Percentiles rank a stretch among this genome's conserved stretches.
These are phyloP conservation scores for Pomacea maculata DNA, from an alignment of 1,140 invertebrate species.

Conservation along the genomic window DNA sequence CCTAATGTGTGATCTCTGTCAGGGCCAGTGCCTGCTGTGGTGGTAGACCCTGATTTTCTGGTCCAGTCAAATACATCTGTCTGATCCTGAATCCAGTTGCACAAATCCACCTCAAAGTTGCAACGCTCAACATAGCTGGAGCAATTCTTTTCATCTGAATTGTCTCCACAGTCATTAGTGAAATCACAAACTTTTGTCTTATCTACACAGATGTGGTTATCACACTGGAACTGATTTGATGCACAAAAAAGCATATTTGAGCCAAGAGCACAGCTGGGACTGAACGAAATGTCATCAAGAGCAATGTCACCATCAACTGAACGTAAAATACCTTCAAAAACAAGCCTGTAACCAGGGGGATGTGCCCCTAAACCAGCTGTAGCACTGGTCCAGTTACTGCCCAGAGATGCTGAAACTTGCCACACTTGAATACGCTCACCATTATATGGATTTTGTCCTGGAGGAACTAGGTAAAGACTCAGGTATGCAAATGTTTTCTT, in stretches of 20 bases:
- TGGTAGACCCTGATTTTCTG: slow-evolving; percentile 68
- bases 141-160: slow-evolving; percentile 58
- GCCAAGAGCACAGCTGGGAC: slow-evolving; percentile 58
- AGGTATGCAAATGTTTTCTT: slow-evolving; percentile 33
- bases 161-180: slow-evolving; percentile 63
- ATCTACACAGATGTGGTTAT: slow-evolving; percentile 51
- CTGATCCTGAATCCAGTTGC: slow-evolving; percentile 50
- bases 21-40: slow-evolving; percentile 73
- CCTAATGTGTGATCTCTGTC: slow-evolving; percentile 75
- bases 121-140: slow-evolving; percentile 57
- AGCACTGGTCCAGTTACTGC: slow-evolving; percentile 42
- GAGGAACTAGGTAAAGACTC: slow-evolving; percentile 26
- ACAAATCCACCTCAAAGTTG: slow-evolving; percentile 56
- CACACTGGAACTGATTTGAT: slow-evolving; percentile 53
- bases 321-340: slow-evolving; percentile 62
- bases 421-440: slow-evolving; percentile 44
- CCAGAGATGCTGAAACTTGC: slow-evolving; percentile 33
- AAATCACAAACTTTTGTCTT: slow-evolving; percentile 51
- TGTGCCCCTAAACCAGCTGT: slow-evolving; percentile 39
- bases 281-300: slow-evolving; percentile 77
- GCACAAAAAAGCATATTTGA: slow-evolving; percentile 26
- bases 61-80: slow-evolving; percentile 60
- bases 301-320: slow-evolving; percentile 77
- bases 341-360: slow-evolving; percentile 38
- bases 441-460: slow-evolving; percentile 44